These are phyloP conservation scores for Ramphastos sulfuratus DNA, from an alignment of 2,113 vertebrate genomes.

Conservation along the genomic window DNA sequence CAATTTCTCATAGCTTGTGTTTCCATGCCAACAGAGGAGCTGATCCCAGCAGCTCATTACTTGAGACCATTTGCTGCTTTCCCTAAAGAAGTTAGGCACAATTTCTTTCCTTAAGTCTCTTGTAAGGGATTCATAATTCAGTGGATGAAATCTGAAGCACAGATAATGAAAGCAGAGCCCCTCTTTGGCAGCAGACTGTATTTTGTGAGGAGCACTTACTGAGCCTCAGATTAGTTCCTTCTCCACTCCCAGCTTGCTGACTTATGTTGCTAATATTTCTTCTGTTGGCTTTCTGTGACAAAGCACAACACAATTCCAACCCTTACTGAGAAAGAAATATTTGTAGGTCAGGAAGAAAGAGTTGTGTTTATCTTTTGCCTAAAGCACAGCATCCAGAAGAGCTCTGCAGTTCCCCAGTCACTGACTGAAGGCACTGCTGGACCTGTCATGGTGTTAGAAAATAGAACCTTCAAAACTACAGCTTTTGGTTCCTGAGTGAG, in stretches of 20 bases:
- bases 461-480: background rate
- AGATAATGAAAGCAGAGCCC: conserved; percentile 55
- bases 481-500: background rate
- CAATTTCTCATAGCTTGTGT: conserved; percentile 57
- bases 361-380: background rate
- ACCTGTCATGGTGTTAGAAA: background rate
- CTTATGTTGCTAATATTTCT: background rate
- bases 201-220: conserved; percentile 42
- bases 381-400: background rate
- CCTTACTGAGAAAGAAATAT: background rate
- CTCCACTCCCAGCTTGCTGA: background rate
- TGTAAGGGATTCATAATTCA: conserved; percentile 47
- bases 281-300: background rate
- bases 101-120: background rate
- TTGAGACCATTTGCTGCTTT: conserved; percentile 30
- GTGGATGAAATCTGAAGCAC: conserved; percentile 33
- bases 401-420: background rate
- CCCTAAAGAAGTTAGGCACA: conserved; percentile 7
- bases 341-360: background rate
- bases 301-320: background rate
- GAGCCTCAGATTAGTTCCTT: conserved; percentile 4
- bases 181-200: conserved; percentile 13
- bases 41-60: conserved; percentile 45
- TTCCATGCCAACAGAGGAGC: conserved; percentile 60
- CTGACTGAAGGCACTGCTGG: background rate